Conservation (phyloP, 2,888 invertebrate genomes). For the Meloe dianella region DNA sequence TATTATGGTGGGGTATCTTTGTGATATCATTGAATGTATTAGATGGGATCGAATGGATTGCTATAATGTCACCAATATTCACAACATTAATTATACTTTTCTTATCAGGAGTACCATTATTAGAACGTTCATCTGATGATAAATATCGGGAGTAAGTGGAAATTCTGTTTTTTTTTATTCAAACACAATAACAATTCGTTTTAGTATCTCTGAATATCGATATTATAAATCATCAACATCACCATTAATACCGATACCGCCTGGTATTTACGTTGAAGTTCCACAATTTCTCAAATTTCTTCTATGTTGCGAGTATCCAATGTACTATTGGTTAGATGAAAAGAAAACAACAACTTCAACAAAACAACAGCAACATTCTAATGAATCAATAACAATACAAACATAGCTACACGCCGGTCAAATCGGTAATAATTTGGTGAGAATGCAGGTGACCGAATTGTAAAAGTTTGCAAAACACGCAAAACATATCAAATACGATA, state of each 20-base stretch:
- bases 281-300: constrained; percentile 82
- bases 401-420: background rate
- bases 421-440: background rate
- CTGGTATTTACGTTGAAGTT: constrained; percentile 85
- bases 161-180: background rate
- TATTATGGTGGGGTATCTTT: constrained; percentile 94
- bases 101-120: constrained; percentile 87
- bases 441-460: background rate
- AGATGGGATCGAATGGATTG: constrained; percentile 84
- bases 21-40: constrained; percentile 86
- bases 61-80: constrained; percentile 85
- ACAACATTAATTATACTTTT: constrained; percentile 87
- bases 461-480: background rate
- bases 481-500: background rate
- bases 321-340: constrained; percentile 79
- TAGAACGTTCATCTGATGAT: constrained; percentile 87
- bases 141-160: constrained; percentile 79
- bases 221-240: constrained; percentile 89
- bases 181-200: constrained; percentile 40
- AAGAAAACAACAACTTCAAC: constrained; percentile 59
- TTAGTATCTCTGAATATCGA: constrained; percentile 81
- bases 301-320: constrained; percentile 86
- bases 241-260: constrained; percentile 87
- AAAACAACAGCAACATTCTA: constrained; percentile 25
- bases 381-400: background rate